Conservation (phyloP, 2,797 vertebrate species). For the Lindbergichthys nudifrons region DNA sequence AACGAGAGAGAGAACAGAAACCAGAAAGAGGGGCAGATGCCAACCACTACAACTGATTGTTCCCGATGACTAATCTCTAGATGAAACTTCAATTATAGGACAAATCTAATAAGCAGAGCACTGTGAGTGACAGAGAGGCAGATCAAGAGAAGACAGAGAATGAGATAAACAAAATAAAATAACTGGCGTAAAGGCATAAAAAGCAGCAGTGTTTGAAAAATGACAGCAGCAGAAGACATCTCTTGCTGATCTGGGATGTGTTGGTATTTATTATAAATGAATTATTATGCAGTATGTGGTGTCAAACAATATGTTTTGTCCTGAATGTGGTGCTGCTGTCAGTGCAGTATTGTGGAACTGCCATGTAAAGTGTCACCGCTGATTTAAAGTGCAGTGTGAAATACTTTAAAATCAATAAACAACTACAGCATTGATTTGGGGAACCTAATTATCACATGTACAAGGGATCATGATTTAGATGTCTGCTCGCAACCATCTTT, state of each 20-base stretch:
- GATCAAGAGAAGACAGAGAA: slow-evolving; percentile 42
- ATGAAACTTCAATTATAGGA: slow-evolving; percentile 71
- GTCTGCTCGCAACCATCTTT: not conserved
- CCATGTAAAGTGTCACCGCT: slow-evolving; percentile 24
- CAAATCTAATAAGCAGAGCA: slow-evolving; percentile 63
- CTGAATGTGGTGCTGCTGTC: slow-evolving; percentile 17
- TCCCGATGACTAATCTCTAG: slow-evolving; percentile 68
- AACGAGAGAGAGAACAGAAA: slow-evolving; percentile 42
- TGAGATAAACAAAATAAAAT: slow-evolving; percentile 55
- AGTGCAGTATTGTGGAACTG: slow-evolving; percentile 7
- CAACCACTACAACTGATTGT: slow-evolving; percentile 59
- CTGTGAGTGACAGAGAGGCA: slow-evolving; percentile 56
- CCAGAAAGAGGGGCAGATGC: slow-evolving; percentile 51
- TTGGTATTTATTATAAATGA: slow-evolving; percentile 23
- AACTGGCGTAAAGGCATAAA: slow-evolving; percentile 30
- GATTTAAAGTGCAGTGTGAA: slow-evolving; percentile 37
- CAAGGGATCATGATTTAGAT: slow-evolving; percentile 22
- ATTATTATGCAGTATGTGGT: slow-evolving; percentile 9
- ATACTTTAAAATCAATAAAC: slow-evolving; percentile 48
- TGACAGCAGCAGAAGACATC: slow-evolving; percentile 17
- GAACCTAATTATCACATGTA: slow-evolving; percentile 28
- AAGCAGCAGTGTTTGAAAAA: slow-evolving; percentile 16
- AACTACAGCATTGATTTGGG: slow-evolving; percentile 22
- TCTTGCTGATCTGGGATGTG: slow-evolving; percentile 6
- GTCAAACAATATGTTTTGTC: slow-evolving; percentile 8